Evolutionary conservation across 2,797 vertebrate species (phyloP).

Genomic region (Pseudochirops corinnae): DNA sequence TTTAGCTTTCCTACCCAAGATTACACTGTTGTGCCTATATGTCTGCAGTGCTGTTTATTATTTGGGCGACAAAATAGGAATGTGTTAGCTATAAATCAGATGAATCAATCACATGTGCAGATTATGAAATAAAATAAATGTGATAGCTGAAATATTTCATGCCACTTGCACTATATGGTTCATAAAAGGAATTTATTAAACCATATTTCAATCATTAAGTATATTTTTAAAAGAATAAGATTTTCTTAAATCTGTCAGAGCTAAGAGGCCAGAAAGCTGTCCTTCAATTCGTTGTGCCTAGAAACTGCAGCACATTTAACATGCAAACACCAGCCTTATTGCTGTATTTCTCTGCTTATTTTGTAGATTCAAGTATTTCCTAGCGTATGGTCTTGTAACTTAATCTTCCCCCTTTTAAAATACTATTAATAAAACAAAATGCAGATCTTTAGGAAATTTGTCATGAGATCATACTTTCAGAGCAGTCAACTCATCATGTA

Average conservation of each 20-base stretch:
- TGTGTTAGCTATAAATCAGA: conserved; percentile 76
- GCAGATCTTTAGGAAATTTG: conserved; percentile 47
- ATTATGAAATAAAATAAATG: conserved; percentile 63
- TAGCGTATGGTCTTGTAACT: conserved; percentile 59
- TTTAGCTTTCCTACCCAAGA: conserved; percentile 90
- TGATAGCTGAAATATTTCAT: conserved; percentile 72
- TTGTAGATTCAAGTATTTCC: conserved; percentile 63
- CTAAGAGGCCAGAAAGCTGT: conserved; percentile 60
- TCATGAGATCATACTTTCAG: conserved; percentile 50
- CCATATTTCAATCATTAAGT: conserved; percentile 46
- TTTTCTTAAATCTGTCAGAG: conserved; percentile 66
- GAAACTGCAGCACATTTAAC: conserved; percentile 63
- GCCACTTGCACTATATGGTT: conserved; percentile 86
- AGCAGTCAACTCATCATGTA: conserved; percentile 32
- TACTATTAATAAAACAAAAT: conserved; percentile 37
- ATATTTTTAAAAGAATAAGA: conserved; percentile 58
- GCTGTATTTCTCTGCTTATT: conserved; percentile 54
- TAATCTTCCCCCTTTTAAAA: conserved; percentile 44
- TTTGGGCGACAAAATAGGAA: conserved; percentile 79
- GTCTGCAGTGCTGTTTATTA: conserved; percentile 84
- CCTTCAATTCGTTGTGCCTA: conserved; percentile 80
- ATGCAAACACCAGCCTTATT: conserved; percentile 65
- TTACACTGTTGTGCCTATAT: conserved; percentile 94
- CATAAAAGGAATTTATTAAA: conserved; percentile 83
- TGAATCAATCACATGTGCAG: conserved; percentile 79